Evolutionary conservation across 2,113 vertebrate genomes (phyloP).

Genomic region (Myxocyprinus asiaticus): DNA sequence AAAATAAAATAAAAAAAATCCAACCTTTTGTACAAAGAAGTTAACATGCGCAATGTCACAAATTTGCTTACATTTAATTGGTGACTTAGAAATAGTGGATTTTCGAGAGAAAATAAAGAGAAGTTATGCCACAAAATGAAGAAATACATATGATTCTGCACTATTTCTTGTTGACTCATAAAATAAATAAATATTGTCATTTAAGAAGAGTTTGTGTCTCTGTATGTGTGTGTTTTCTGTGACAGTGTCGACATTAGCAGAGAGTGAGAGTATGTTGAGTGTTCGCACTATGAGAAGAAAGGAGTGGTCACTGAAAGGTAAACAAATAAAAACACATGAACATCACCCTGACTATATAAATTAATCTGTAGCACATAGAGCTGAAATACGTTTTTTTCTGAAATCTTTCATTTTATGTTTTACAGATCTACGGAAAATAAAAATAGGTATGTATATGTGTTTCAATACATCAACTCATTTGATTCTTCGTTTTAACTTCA

Average conservation of each 20-base stretch:
- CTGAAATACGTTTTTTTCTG: neutral
- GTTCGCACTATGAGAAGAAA: conserved; percentile 66
- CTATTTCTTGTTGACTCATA: too few species aligned
- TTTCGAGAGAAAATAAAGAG: too few species aligned
- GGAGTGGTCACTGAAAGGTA: conserved; percentile 72
- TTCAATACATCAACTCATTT: too few species aligned
- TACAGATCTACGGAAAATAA: conserved; percentile 38
- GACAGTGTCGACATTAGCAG: conserved; percentile 56
- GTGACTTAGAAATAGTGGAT: too few species aligned
- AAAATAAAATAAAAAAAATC: too few species aligned
- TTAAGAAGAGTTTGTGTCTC: neutral
- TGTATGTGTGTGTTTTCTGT: conserved; percentile 4
- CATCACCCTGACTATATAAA: neutral
- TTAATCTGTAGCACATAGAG: neutral
- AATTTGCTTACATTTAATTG: too few species aligned
- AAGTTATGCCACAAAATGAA: too few species aligned
- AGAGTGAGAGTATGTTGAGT: conserved; percentile 66
- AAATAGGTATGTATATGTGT: conserved; percentile 7
- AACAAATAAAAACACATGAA: neutral
- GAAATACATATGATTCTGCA: too few species aligned
- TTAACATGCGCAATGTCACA: too few species aligned
- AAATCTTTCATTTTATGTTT: neutral
- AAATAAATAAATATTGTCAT: too few species aligned
- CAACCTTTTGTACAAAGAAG: too few species aligned
- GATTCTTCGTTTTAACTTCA: too few species aligned